Percentiles rank a stretch among this genome's conserved stretches.
phyloP scores from a whole-genome alignment of 2,888 invertebrate genomes.

The Abrostola triplasia region DNA sequence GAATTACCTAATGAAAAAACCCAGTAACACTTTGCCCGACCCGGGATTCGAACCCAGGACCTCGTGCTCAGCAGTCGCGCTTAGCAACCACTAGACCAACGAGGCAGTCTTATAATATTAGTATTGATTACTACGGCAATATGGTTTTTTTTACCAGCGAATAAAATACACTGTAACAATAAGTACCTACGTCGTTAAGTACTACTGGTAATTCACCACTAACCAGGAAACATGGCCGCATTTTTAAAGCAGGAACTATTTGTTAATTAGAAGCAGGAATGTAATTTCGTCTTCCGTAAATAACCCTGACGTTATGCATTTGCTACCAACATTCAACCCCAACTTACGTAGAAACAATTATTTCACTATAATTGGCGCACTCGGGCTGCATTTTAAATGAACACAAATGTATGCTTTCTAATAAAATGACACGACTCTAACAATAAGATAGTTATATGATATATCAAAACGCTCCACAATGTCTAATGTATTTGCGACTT shows the following conservation, averaged over 20 bases:
- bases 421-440: slow-evolving; percentile 43
- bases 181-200: slow-evolving; percentile 4
- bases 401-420: slow-evolving; percentile 54
- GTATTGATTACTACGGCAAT: too few relatives aligned
- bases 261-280: slow-evolving; percentile 44
- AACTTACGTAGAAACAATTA: slow-evolving; percentile 44
- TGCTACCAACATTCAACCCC: slow-evolving; percentile 37
- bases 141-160: too few relatives aligned
- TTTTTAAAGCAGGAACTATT: slow-evolving; percentile 43
- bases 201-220: slow-evolving; percentile 8
- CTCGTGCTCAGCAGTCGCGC: too few relatives aligned
- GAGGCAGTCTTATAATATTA: too few relatives aligned
- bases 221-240: slow-evolving; percentile 24
- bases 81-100: too few relatives aligned
- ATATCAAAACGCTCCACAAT: slow-evolving; percentile 18
- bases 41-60: too few relatives aligned
- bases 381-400: slow-evolving; percentile 61
- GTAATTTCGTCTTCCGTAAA: slow-evolving; percentile 49
- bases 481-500: slow-evolving; percentile 14
- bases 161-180: neutral
- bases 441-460: slow-evolving; percentile 32
- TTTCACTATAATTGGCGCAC: slow-evolving; percentile 55
- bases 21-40: too few relatives aligned
- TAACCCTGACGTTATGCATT: slow-evolving; percentile 32
- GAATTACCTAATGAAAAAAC: too few relatives aligned